phyloP scores from a whole-genome alignment of 2,888 invertebrate species.

The Aspidiotus rigidus region DNA sequence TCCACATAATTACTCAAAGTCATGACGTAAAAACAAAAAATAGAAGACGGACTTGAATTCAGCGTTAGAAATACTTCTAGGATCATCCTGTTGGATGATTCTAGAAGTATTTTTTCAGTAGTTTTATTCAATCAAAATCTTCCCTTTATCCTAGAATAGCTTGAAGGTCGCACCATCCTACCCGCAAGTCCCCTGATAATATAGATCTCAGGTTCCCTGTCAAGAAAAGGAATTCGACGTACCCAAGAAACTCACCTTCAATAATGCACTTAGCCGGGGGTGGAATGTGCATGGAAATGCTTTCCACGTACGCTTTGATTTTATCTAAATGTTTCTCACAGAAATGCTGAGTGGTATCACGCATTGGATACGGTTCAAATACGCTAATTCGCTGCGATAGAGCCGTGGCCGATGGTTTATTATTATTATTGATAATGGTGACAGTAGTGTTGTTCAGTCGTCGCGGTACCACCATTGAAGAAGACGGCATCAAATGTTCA shows the following conservation, averaged over 20 bases:
- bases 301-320: constrained; percentile 83
- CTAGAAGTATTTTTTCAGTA: no score
- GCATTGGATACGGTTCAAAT: constrained; percentile 83
- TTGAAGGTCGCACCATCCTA: no score
- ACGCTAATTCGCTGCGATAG: constrained; percentile 62
- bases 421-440: constrained; percentile 55
- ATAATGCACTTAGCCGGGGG: constrained; percentile 89
- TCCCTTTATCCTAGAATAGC: no score
- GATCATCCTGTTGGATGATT: no score
- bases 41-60: no score
- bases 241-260: constrained; percentile 56
- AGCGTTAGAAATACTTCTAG: no score
- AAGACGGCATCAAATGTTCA: constrained; percentile 21
- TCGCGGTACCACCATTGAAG: constrained; percentile 35
- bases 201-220: no score
- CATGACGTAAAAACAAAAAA: no score
- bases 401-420: constrained; percentile 39
- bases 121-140: no score
- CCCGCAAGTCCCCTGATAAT: no score
- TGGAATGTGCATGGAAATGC: constrained; percentile 71
- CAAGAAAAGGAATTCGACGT: not conserved
- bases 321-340: constrained; percentile 90
- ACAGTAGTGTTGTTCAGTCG: constrained; percentile 57
- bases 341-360: constrained; percentile 87
- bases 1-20: no score